Percentiles rank a stretch among this genome's conserved stretches.
Conservation (phyloP, 2,113 vertebrate genomes). For the Oreotragus oreotragus region DNA sequence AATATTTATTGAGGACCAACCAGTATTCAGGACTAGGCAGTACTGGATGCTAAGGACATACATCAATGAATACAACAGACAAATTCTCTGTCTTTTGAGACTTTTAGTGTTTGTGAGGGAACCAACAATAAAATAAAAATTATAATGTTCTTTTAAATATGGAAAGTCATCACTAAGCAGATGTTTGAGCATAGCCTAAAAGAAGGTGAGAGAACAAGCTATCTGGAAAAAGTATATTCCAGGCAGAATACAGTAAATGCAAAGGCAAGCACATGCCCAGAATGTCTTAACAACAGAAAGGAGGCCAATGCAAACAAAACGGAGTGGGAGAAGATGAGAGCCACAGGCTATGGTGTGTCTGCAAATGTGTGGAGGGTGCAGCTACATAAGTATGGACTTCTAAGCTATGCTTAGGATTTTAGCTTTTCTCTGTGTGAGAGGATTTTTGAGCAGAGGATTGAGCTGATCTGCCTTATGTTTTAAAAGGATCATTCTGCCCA, state of each 20-base stretch:
- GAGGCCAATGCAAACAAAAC: background rate
- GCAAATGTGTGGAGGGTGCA: background rate
- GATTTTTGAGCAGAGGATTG: background rate
- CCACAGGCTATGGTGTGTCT: background rate
- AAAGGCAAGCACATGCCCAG: background rate
- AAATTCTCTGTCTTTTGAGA: background rate
- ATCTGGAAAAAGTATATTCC: background rate
- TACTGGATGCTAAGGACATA: background rate
- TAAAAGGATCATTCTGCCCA: background rate
- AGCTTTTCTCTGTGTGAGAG: background rate
- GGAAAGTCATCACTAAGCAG: background rate
- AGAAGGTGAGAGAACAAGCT: background rate
- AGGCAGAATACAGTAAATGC: background rate
- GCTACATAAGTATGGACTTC: background rate
- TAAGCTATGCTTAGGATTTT: background rate
- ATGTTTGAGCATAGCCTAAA: background rate
- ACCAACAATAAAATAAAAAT: background rate
- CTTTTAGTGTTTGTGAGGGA: background rate
- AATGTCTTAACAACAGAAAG: background rate
- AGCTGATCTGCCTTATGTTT: background rate
- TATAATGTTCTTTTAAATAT: background rate
- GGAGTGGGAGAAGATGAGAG: background rate
- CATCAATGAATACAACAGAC: background rate
- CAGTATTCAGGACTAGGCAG: background rate
- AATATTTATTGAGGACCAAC: background rate